These are phyloP conservation scores for Bombycilla garrulus DNA, from an alignment of 2,113 vertebrate species.

Conservation along the genomic window DNA sequence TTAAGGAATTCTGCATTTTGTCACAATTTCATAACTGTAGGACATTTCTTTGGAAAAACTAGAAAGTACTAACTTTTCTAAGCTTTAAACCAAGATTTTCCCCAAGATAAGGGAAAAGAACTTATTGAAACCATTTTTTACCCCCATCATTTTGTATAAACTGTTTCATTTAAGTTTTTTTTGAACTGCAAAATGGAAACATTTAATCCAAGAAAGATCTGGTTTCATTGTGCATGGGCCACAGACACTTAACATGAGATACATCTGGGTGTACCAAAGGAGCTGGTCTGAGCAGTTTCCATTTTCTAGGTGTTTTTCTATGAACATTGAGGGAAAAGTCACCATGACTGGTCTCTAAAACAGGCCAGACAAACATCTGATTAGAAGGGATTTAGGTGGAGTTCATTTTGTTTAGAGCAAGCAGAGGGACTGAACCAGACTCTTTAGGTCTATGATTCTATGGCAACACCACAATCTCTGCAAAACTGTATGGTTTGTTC, in stretches of 20 bases:
- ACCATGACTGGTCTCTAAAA: not conserved
- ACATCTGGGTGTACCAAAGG: not conserved
- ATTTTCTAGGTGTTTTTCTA: not conserved
- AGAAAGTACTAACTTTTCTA: not conserved
- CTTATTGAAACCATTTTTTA: not conserved
- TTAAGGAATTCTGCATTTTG: not conserved
- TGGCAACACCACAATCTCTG: slow-evolving; percentile 47
- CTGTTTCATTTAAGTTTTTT: not conserved
- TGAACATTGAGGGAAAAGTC: not conserved
- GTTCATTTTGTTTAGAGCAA: not conserved
- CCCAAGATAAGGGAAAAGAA: not conserved
- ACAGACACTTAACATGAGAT: not conserved
- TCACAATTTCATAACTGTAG: not conserved
- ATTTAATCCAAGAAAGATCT: not conserved
- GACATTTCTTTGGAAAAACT: not conserved
- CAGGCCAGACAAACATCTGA: not conserved
- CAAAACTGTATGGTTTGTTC: slow-evolving; percentile 62
- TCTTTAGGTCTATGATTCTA: slow-evolving; percentile 27
- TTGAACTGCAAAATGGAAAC: not conserved
- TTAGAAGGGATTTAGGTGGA: not conserved
- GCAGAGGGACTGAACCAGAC: not conserved
- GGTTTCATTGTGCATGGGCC: not conserved
- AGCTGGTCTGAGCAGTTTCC: not conserved
- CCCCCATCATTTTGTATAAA: not conserved
- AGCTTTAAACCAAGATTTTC: not conserved